Evolutionary conservation across 2,113 vertebrate species (phyloP).

Genomic region (Hippocampus zosterae): DNA sequence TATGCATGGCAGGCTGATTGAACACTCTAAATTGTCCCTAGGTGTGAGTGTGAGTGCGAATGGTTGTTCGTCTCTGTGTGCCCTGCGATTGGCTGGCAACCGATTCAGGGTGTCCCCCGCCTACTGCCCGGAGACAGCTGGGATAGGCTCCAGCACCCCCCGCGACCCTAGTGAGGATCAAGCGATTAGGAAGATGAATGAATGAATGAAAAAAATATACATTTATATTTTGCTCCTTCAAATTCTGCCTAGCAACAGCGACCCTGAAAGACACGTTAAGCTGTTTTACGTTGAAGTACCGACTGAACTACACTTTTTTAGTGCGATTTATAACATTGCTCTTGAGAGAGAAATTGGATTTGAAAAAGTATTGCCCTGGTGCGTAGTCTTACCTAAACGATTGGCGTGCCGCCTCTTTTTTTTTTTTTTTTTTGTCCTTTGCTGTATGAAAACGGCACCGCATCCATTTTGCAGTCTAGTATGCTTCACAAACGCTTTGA

Average conservation of each 20-base stretch:
- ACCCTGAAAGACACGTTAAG: neutral
- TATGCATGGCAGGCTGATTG: no score
- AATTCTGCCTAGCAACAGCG: neutral
- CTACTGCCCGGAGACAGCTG: no score
- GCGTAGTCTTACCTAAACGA: neutral
- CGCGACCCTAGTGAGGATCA: no score
- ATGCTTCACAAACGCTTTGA: slow-evolving; percentile 63
- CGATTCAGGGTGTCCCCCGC: no score
- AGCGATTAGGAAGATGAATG: no score
- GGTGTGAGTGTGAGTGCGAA: no score
- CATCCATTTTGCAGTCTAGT: slow-evolving; percentile 40
- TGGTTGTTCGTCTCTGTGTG: no score
- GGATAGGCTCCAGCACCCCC: no score
- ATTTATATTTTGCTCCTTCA: neutral
- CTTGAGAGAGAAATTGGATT: neutral
- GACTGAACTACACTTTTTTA: neutral
- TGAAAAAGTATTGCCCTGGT: neutral
- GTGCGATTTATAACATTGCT: neutral
- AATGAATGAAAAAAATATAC: no score
- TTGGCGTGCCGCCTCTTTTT: neutral
- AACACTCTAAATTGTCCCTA: no score
- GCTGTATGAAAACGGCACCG: slow-evolving; percentile 1
- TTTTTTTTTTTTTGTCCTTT: neutral
- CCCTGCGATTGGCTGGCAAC: no score
- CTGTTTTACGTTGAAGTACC: neutral